These are phyloP conservation scores for Miichthys miiuy DNA, from an alignment of 2,797 vertebrate species.

Conservation along the genomic window DNA sequence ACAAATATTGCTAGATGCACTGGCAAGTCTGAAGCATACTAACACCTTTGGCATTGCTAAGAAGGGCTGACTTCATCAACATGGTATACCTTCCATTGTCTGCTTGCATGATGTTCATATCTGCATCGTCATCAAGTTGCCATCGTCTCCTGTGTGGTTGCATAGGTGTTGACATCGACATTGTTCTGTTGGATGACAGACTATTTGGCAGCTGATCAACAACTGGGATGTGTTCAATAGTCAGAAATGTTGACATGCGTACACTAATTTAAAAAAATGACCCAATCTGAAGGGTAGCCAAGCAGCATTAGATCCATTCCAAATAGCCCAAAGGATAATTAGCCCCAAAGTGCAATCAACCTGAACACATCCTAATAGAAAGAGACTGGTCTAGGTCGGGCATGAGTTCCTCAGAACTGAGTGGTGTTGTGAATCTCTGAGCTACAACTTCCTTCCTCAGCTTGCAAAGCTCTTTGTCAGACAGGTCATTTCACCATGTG, in stretches of 20 bases:
- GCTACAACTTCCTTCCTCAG: background rate
- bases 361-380: background rate
- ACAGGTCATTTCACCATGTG: background rate
- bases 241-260: background rate
- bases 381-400: background rate
- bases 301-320: background rate
- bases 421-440: background rate
- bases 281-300: background rate
- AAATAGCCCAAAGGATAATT: background rate
- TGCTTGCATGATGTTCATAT: background rate
- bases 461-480: background rate
- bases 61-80: background rate
- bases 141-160: background rate
- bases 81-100: background rate
- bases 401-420: background rate
- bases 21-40: background rate
- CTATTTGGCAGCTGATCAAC: background rate
- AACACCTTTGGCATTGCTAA: background rate
- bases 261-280: background rate
- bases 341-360: background rate
- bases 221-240: background rate
- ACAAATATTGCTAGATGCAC: background rate
- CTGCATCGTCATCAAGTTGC: background rate
- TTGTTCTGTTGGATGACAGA: background rate
- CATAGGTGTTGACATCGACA: background rate